phyloP scores from a whole-genome alignment of 2,113 vertebrate genomes.

The Excalfactoria chinensis region DNA sequence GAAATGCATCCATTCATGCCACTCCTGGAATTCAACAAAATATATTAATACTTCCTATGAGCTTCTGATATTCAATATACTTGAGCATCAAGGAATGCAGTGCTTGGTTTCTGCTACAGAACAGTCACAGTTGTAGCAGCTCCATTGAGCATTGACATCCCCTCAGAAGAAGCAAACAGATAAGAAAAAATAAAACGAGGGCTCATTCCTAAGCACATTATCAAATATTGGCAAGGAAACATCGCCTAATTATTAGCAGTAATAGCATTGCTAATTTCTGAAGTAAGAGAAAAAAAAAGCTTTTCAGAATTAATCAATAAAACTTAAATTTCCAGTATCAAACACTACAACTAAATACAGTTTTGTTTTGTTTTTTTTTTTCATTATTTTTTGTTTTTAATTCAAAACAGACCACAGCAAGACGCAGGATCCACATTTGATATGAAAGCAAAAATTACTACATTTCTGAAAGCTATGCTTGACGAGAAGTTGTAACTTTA shows the following conservation, averaged over 20 bases:
- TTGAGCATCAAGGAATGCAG: background rate
- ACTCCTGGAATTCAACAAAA: background rate
- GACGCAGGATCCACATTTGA: background rate
- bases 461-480: background rate
- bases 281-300: background rate
- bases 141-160: background rate
- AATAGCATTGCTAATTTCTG: background rate
- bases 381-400: background rate
- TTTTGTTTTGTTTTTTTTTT: background rate
- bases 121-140: accelerated
- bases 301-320: background rate
- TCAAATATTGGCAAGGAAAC: background rate
- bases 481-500: background rate
- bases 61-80: background rate
- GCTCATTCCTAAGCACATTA: background rate
- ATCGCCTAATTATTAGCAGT: background rate
- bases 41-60: background rate
- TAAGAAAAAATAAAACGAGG: background rate
- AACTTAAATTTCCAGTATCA: background rate
- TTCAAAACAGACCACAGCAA: background rate
- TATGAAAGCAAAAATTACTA: background rate
- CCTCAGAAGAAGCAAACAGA: background rate
- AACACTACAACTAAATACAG: background rate
- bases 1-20: background rate
- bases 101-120: background rate